Evolutionary conservation across 1,140 invertebrate species (phyloP), one percentile per base, ranked within the genome.

Genomic region (Oppia nitens): DNA sequence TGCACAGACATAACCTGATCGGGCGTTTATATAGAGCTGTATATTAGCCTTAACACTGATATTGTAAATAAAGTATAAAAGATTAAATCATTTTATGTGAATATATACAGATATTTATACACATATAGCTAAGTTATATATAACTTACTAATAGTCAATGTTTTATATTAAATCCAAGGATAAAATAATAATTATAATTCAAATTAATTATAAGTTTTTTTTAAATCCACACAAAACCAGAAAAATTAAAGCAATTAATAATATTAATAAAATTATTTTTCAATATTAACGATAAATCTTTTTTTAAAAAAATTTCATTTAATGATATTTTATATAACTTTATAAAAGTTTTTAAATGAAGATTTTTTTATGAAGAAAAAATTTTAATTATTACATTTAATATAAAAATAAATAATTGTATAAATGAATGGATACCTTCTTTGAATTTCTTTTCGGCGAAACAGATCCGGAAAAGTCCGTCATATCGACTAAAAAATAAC

Each of bases 371-470:
- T n/a, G n/a, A n/a, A n/a, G n/a, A n/a, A n/a, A n/a, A n/a, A n/a
- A n/a, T n/a, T n/a, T n/a, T n/a, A n/a, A n/a, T n/a, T n/a, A n/a
- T n/a, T n/a, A n/a, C n/a, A n/a, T n/a, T n/a, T n/a, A n/a, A n/a
- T n/a, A n/a, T n/a, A n/a, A n/a, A n/a, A n/a, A n/a, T n/a, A n/a
- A n/a, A n/a, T n/a, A n/a, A n/a, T n/a, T n/a, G 17, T 40, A n/a
- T n/a, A n/a, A n/a, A 17, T 40, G 53, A 62, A 45, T n/a, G 49
- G 75, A 79, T 76, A 89, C 86, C 83, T 69, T 81, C 81, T 23
- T 84, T 83, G 49, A 86, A 85, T 64, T 83, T 78, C 68, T 90
- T 84, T 72, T 87, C 87, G 24, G 86, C 85, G 71, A 87, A 92
- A 68, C 88, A 93, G 72, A 87, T 82, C 67, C 88, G 78, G 75